Evolutionary conservation across 2,888 invertebrate species (phyloP).

Genomic region (Lasioglossum malachurum): DNA sequence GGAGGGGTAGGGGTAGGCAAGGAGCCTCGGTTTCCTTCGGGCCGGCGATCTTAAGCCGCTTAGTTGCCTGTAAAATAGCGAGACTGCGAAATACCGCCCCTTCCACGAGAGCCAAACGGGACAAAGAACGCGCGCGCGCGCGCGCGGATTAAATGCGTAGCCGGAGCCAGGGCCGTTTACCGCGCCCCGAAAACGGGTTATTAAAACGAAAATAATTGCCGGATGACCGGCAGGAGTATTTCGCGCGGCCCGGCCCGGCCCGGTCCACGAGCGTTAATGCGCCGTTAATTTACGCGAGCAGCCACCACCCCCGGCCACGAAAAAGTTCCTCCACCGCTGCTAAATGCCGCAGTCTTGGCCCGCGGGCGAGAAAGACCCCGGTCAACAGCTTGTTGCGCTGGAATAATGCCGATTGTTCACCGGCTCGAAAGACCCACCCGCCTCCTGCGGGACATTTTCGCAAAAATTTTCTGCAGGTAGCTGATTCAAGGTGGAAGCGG

Average conservation of each 20-base stretch:
- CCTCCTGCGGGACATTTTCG: neutral
- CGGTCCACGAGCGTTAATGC: neutral
- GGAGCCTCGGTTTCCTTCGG: constrained; percentile 44
- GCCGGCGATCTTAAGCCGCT: constrained; percentile 70
- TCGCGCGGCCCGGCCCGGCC: neutral
- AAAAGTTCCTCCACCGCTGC: neutral
- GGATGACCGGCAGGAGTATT: constrained; percentile 43
- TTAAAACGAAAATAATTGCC: constrained; percentile 65
- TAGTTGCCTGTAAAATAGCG: constrained; percentile 68
- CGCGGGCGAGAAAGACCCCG: constrained; percentile 18
- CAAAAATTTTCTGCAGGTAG: no score
- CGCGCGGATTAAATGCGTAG: constrained; percentile 61
- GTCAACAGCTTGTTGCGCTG: constrained; percentile 28
- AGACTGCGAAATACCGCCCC: constrained; percentile 19
- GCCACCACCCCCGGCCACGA: neutral
- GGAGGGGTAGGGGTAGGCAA: neutral
- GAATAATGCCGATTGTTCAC: constrained; percentile 38
- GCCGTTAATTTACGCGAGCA: constrained; percentile 35
- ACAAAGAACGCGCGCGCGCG: constrained; percentile 59
- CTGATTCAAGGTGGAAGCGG: neutral
- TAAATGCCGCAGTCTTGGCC: constrained; percentile 13
- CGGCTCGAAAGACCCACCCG: neutral
- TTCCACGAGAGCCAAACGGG: neutral
- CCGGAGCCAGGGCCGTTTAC: constrained; percentile 36
- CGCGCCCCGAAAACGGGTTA: constrained; percentile 51